Evolutionary conservation across 2,888 invertebrate genomes (phyloP).

Genomic region (Chalcis sispes): DNA sequence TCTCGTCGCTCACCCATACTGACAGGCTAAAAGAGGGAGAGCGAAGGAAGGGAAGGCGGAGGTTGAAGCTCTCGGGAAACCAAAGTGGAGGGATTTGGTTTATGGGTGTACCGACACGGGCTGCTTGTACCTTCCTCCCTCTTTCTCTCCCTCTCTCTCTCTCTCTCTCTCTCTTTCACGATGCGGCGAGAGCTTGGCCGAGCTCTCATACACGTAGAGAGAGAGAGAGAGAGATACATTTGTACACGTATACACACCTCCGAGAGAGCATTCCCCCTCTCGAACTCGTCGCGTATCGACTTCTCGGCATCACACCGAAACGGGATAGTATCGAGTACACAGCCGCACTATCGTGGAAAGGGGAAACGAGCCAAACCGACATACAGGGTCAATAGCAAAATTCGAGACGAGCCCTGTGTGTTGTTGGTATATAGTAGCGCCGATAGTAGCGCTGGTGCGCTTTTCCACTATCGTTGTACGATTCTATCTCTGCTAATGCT

Average conservation of each 20-base stretch:
- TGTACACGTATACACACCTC: too few relatives aligned
- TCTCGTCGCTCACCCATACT: not conserved
- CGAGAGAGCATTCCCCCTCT: too few relatives aligned
- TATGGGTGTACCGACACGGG: slow-evolving; percentile 65
- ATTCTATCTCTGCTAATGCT: too few relatives aligned
- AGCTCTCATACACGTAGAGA: too few relatives aligned
- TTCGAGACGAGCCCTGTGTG: slow-evolving; percentile 24
- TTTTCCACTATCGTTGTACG: too few relatives aligned
- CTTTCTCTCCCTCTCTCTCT: not conserved
- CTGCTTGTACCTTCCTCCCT: not conserved
- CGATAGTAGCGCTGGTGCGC: not conserved
- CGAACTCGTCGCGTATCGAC: too few relatives aligned
- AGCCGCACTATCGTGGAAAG: not conserved
- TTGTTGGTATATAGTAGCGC: not conserved
- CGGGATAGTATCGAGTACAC: slow-evolving; percentile 33
- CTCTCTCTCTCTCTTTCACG: slow-evolving; percentile 2
- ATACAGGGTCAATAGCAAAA: slow-evolving; percentile 50
- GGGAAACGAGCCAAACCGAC: slow-evolving; percentile 36
- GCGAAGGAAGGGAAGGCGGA: too few relatives aligned
- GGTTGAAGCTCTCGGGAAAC: slow-evolving; percentile 21
- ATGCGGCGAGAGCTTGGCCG: too few relatives aligned
- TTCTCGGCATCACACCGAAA: slow-evolving; percentile 19
- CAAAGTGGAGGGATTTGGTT: slow-evolving; percentile 62
- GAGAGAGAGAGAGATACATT: too few relatives aligned
- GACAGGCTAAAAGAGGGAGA: not conserved